phyloP scores from a whole-genome alignment of 2,113 vertebrate genomes.

The Rhegmatorhina hoffmannsi region DNA sequence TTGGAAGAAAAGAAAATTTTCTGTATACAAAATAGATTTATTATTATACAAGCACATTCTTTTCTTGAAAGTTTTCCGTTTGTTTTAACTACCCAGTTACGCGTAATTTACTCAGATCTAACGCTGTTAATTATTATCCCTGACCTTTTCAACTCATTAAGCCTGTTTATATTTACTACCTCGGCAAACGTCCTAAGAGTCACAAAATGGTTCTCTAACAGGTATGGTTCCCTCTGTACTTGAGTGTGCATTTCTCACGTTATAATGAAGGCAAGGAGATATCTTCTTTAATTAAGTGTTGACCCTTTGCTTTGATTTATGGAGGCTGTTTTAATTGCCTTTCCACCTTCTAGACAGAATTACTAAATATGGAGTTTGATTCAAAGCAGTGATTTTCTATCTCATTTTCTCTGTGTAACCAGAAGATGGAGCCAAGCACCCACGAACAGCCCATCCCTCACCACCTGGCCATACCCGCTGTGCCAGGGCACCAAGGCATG shows the following conservation, averaged over 20 bases:
- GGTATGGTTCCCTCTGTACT: background rate
- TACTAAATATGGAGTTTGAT: background rate
- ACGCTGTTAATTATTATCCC: conserved; percentile 37
- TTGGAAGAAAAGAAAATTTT: background rate
- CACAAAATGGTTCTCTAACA: background rate
- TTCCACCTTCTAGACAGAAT: conserved; percentile 2
- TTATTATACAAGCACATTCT: background rate
- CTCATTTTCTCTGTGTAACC: conserved; percentile 37
- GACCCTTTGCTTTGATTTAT: conserved; percentile 19
- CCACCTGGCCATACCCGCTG: background rate
- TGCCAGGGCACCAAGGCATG: background rate
- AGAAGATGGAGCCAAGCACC: conserved; percentile 88
- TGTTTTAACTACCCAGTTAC: background rate
- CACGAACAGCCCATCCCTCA: conserved; percentile 47
- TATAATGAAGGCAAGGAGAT: background rate
- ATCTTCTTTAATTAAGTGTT: background rate
- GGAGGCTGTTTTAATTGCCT: conserved; percentile 21
- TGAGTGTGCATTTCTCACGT: background rate
- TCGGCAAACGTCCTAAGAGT: background rate
- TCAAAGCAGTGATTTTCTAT: background rate
- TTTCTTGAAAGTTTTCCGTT: background rate
- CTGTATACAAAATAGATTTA: background rate
- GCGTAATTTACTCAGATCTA: background rate
- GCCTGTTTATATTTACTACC: conserved; percentile 18
- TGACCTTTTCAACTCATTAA: conserved; percentile 36